Base-by-base conservation (phyloP, 1,140 invertebrate species). In the Zaprionus camerounensis region DNA sequence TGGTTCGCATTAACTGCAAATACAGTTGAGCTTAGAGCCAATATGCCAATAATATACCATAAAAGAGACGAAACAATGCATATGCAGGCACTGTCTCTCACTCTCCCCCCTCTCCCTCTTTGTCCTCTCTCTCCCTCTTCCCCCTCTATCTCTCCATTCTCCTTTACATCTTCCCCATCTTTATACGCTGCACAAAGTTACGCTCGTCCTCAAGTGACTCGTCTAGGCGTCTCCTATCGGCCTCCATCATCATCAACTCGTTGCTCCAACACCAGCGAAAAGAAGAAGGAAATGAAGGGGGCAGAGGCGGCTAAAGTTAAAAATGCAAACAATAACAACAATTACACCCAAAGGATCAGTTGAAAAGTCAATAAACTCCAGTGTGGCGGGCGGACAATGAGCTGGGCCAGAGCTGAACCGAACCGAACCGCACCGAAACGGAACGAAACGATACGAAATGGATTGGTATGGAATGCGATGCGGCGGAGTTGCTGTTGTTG, bases 331-430 rank as follows among this genome's bases (percentile, higher is more conserved):
- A 82, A 87, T 82, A 82, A 84, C 85, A 80, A 76, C 73, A 90
- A 90, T 90, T 85, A 85, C 85, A 90, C 85, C 85, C 85, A 85
- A 85, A 90, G 85, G 85, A 90, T 90, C 85, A 90, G 85, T 90
- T 90, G 80, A 82, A 84, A 90, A 90, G 85, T 90, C 85, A 90
- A 90, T 90, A 84, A 81, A 80, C 73, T 72, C 64, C 26, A 41
- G 49, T 26, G 26, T 24, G 68, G 41, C 56, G 34, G 22, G 36
- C 66, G 55, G 58, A 63, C 58, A 24, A 51, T 31, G 13, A 53
- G 62, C 34, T 28, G 68, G 46, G 46, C 61, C 28, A 13, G 20
- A 46, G 41, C 41, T 17, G 17, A 5, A 63, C 51, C 61, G 64
- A 55, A 49, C 56, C 38, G 72, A 56, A 63, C 63, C 64, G 63